Percentiles rank a stretch among this genome's conserved stretches.
phyloP scores from a whole-genome alignment of 2,113 vertebrate species.

The Pitta sordida region DNA sequence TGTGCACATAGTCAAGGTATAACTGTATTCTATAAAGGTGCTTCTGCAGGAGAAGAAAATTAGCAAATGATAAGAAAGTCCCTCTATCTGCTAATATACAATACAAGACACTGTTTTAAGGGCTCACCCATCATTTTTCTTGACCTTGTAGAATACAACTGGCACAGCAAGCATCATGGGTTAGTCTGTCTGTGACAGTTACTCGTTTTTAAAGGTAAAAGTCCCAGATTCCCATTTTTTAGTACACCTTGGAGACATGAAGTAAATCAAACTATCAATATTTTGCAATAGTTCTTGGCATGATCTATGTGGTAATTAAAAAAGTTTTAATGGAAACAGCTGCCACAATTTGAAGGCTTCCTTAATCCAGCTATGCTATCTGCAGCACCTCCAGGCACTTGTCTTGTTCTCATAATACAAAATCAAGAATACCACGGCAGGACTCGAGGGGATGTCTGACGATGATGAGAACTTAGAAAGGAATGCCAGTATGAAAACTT shows the following conservation, averaged over 20 bases:
- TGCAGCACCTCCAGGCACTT: slow-evolving; percentile 19
- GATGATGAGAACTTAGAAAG: slow-evolving; percentile 35
- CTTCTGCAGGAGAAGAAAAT: background rate
- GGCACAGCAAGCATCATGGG: background rate
- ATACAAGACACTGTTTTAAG: background rate
- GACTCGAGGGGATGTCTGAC: background rate
- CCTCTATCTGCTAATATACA: background rate
- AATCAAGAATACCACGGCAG: slow-evolving; percentile 11
- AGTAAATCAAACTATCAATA: background rate
- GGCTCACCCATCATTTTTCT: background rate
- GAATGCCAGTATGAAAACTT: background rate
- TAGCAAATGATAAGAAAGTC: background rate
- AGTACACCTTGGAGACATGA: background rate
- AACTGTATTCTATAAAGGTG: background rate
- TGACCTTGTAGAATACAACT: background rate
- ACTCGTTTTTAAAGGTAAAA: background rate
- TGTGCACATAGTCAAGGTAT: too few relatives aligned
- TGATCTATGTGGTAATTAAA: background rate
- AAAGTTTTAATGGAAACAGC: slow-evolving; percentile 31
- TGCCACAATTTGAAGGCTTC: slow-evolving; percentile 5
- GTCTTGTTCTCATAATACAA: slow-evolving; percentile 34
- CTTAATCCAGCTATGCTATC: slow-evolving; percentile 10
- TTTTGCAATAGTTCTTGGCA: slow-evolving; percentile 42
- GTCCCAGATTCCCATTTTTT: background rate
- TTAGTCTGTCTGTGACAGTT: background rate